Conservation (phyloP, 2,888 invertebrate species). For the Dione vanillae region DNA sequence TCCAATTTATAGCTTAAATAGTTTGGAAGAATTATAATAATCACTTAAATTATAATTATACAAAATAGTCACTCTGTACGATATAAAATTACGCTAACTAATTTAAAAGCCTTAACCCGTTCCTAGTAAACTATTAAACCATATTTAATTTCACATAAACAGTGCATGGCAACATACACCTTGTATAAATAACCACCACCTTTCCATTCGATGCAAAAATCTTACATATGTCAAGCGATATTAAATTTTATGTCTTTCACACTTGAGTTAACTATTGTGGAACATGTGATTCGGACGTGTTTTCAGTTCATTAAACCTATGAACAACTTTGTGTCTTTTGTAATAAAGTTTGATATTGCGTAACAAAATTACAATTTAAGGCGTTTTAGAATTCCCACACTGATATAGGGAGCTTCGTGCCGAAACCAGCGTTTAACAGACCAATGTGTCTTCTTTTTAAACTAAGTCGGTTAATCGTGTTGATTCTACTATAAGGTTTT, state of each 20-base stretch:
- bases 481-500: constrained; percentile 58
- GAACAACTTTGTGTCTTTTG: constrained; percentile 52
- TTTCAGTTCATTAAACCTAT: constrained; percentile 46
- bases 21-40: constrained; percentile 32
- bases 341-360: constrained; percentile 55
- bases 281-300: constrained; percentile 46
- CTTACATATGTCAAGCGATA: constrained; percentile 53
- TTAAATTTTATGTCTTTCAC: constrained; percentile 58
- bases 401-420: constrained; percentile 78
- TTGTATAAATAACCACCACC: constrained; percentile 67
- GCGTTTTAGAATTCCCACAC: constrained; percentile 63
- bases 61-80: constrained; percentile 29
- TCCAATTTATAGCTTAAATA: constrained; percentile 5
- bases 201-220: constrained; percentile 64
- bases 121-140: constrained; percentile 78
- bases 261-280: constrained; percentile 62
- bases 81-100: constrained; percentile 56
- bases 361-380: constrained; percentile 52
- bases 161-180: constrained; percentile 72
- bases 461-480: constrained; percentile 69
- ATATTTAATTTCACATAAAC: constrained; percentile 78
- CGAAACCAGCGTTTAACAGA: constrained; percentile 79
- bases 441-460: constrained; percentile 77
- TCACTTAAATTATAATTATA: constrained; percentile 26
- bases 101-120: constrained; percentile 65